Percentiles rank a stretch among this genome's conserved stretches.
These are phyloP conservation scores for Agelastica alni DNA, from an alignment of 2,888 invertebrate genomes.

Conservation along the genomic window DNA sequence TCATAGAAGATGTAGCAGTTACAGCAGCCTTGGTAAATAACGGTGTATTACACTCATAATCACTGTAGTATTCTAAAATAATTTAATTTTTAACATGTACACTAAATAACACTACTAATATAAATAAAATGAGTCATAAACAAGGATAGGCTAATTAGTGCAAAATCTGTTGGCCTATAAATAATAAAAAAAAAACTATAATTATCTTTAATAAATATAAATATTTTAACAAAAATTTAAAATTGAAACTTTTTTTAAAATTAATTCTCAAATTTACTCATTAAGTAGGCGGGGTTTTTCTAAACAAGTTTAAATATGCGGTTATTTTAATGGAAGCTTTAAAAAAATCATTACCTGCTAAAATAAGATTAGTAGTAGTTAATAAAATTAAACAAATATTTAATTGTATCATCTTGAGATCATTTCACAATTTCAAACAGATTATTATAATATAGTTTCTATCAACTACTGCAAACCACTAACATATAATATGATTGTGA, in stretches of 20 bases:
- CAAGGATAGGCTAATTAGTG: not conserved
- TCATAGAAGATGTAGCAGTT: conserved; percentile 78
- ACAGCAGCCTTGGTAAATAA: conserved; percentile 74
- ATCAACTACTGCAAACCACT: conserved; percentile 3
- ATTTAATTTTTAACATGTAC: no score
- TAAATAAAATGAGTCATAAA: conserved; percentile 15
- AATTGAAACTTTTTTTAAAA: not conserved
- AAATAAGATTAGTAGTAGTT: conserved; percentile 27
- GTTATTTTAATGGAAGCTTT: no score
- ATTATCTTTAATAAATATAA: not conserved
- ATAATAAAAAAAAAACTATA: no score
- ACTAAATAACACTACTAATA: conserved; percentile 6
- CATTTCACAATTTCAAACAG: conserved; percentile 10
- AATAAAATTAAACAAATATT: conserved; percentile 34
- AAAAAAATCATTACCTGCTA: conserved; percentile 27
- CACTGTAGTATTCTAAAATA: conserved; percentile 59
- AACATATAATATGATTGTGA: conserved; percentile 6
- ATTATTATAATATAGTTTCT: not conserved
- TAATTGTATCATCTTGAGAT: conserved; percentile 24
- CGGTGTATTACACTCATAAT: conserved; percentile 81
- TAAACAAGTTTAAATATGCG: conserved; percentile 6
- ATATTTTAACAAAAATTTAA: not conserved
- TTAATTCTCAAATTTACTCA: not conserved
- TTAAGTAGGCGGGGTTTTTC: conserved; percentile 13
- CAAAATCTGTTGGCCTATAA: not conserved